These are phyloP conservation scores for Rhagium mordax DNA, from an alignment of 2,888 invertebrate genomes.

Conservation along the genomic window DNA sequence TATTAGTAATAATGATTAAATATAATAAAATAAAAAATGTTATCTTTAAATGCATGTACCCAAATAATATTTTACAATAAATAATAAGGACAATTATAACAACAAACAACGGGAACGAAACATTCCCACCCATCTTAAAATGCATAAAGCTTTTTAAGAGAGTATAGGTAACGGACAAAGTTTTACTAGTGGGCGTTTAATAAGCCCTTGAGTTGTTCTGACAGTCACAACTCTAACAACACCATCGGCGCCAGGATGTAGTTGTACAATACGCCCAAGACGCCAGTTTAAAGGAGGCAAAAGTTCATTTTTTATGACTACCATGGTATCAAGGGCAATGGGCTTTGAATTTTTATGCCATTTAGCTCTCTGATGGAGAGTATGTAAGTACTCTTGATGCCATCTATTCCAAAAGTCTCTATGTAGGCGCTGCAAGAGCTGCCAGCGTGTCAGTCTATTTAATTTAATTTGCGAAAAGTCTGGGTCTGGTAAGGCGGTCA, in stretches of 20 bases:
- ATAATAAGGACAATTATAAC: too few relatives aligned
- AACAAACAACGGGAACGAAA: too few relatives aligned
- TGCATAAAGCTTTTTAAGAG: too few relatives aligned
- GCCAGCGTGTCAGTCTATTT: conserved; percentile 24
- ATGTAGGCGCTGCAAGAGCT: conserved; percentile 28
- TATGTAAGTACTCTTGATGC: conserved; percentile 31
- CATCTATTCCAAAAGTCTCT: conserved; percentile 33
- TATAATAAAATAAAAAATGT: too few relatives aligned
- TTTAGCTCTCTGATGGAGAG: conserved; percentile 24
- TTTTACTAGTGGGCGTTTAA: conserved; percentile 25
- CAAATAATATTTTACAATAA: too few relatives aligned
- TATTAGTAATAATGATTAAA: too few relatives aligned
- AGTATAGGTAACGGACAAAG: conserved; percentile 19
- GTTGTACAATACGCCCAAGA: background rate
- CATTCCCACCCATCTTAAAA: too few relatives aligned
- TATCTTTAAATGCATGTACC: too few relatives aligned
- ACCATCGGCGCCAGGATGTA: conserved; percentile 18
- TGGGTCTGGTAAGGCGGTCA: conserved; percentile 8
- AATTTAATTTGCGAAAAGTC: conserved; percentile 16
- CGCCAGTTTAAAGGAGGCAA: conserved; percentile 11
- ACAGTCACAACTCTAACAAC: conserved; percentile 18
- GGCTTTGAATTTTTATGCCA: background rate
- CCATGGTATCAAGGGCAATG: conserved; percentile 10
- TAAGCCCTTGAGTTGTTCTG: background rate
- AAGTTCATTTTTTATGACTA: conserved; percentile 28